These are phyloP conservation scores for Chrysomallon squamiferum DNA, from an alignment of 1,140 invertebrate species.

Conservation along the genomic window DNA sequence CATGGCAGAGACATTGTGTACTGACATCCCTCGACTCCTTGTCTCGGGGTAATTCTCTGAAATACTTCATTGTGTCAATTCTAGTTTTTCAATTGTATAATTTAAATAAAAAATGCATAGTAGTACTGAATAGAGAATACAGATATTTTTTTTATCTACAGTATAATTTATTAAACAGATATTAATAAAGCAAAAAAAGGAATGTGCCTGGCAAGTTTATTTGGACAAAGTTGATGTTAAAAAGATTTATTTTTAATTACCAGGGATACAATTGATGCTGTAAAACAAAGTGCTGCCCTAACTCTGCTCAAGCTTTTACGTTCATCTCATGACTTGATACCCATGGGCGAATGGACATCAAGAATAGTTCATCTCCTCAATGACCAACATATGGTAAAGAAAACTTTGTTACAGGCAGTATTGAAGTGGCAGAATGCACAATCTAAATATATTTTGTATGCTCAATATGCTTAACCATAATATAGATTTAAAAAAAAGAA, in stretches of 20 bases:
- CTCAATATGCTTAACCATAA: too few relatives aligned
- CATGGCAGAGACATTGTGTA: slow-evolving; percentile 99
- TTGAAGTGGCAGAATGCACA: too few relatives aligned
- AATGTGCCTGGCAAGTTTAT: too few relatives aligned
- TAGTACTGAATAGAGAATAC: not conserved
- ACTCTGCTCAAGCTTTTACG: slow-evolving; percentile 93
- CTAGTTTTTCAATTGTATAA: not conserved
- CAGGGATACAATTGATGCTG: slow-evolving; percentile 99
- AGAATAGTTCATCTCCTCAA: slow-evolving; percentile 98
- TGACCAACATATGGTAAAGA: slow-evolving; percentile 89
- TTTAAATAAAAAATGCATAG: not conserved
- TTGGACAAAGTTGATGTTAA: too few relatives aligned
- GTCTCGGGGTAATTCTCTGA: slow-evolving; percentile 83
- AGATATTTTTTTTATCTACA: not conserved
- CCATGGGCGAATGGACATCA: slow-evolving; percentile 97
- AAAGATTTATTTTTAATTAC: slow-evolving; percentile 39
- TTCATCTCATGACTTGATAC: slow-evolving; percentile 90
- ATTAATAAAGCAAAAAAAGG: too few relatives aligned
- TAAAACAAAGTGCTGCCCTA: slow-evolving; percentile 98
- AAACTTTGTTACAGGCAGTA: too few relatives aligned
- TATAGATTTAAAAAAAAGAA: too few relatives aligned
- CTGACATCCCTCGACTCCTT: slow-evolving; percentile 96
- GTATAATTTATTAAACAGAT: too few relatives aligned
- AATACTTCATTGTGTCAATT: not conserved
- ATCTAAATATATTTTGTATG: too few relatives aligned